Evolutionary conservation across 1,140 invertebrate genomes (phyloP), one percentile per base, ranked within the genome.

Genomic region (Drosophila orena): DNA sequence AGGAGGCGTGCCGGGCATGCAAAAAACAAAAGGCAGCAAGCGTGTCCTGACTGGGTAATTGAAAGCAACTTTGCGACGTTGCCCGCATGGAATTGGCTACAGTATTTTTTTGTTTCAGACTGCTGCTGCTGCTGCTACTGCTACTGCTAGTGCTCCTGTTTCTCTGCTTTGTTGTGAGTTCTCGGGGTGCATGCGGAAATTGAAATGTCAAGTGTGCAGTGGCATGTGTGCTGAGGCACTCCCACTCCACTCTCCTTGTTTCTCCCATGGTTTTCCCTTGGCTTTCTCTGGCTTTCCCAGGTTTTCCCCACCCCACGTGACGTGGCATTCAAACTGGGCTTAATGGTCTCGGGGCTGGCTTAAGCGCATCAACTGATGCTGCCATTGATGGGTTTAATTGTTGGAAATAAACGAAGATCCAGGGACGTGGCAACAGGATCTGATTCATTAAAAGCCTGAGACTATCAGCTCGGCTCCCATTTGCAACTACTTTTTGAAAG

Each of bases 41-140:
- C 74, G 79, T 83, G 79, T 83, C 79, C 79, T 83, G 79, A 83
- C 79, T 83, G 79, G 79, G 70, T 83, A 83, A 83, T 83, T 83
- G 79, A 83, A 83, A 83, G 79, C 79, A 83, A 83, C 79, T 83
- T 83, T 73, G 79, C 61, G 61, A 81, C 79, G 69, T 73, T 77
- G 79, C 79, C 79, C 80, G 79, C 76, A 83, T 83, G 79, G 76
- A 83, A 83, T 83, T 83, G 79, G 74, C 74, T 75, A 70, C 60
- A 61, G 43, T 81, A 47, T 79, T 69, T 57, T 14, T 61, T 42
- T 72, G 46, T 44, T 59, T 62, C 34, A 66, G 22, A 44, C 72
- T 57, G 38, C 30, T 42, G 38, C 37, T 44, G 53, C n/a, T n/a
- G n/a, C n/a, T n/a, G n/a, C 53, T 75, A 55, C 65, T 69, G 54